Evolutionary conservation across 2,113 vertebrate genomes (phyloP).

Genomic region (Hyperoodon ampullatus): DNA sequence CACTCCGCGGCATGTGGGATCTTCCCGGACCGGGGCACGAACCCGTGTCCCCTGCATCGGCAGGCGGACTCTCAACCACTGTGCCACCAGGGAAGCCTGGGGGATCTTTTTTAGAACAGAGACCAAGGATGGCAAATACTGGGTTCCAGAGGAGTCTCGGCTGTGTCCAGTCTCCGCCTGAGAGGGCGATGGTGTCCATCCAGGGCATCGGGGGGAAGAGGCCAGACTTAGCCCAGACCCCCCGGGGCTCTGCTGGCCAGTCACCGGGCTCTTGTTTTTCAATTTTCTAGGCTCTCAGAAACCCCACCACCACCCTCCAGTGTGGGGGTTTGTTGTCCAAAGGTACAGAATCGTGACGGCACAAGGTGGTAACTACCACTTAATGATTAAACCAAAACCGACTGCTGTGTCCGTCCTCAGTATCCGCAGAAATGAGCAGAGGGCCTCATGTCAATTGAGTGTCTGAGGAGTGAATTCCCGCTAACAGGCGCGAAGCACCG

Average conservation of each 20-base stretch:
- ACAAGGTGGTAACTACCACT: background rate
- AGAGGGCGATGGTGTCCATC: no score
- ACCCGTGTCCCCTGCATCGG: no score
- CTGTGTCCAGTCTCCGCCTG: fast-evolving
- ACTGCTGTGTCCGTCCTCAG: background rate
- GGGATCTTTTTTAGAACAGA: background rate
- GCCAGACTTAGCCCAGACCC: background rate
- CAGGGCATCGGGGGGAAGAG: fast-evolving
- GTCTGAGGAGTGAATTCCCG: background rate
- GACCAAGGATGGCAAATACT: background rate
- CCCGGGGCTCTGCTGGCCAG: no score
- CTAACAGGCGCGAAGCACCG: fast-evolving
- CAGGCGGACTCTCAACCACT: no score
- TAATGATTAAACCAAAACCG: background rate
- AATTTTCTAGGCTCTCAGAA: background rate
- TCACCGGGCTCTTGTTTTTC: background rate
- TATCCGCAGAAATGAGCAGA: background rate
- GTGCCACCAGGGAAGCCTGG: no score
- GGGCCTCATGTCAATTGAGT: background rate
- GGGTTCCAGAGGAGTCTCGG: background rate
- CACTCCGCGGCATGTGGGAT: no score
- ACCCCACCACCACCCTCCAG: background rate
- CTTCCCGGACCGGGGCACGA: no score
- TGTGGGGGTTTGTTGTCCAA: background rate
- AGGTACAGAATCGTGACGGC: background rate